Conservation (phyloP, 2,888 invertebrate species). For the Hypomecis punctinalis region DNA sequence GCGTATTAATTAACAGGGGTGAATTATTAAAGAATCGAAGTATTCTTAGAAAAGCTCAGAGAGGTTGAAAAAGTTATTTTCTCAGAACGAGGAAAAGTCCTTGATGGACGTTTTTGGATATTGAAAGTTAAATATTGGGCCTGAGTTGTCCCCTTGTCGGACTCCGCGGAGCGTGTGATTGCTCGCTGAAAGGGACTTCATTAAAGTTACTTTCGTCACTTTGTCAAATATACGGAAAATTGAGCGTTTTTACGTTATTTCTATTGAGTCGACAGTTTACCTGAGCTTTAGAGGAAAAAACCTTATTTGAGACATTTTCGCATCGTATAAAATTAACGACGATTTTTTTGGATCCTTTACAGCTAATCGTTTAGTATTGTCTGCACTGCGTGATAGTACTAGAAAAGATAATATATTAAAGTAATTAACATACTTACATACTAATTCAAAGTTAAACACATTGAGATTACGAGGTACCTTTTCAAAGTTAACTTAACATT, state of each 20-base stretch:
- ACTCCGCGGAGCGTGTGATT: slow-evolving; percentile 31
- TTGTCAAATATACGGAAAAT: slow-evolving; percentile 8
- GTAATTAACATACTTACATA: too few relatives aligned
- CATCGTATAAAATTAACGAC: background rate
- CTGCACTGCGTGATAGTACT: too few relatives aligned
- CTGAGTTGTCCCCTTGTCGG: slow-evolving; percentile 8
- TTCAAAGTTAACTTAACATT: too few relatives aligned
- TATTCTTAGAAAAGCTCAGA: slow-evolving; percentile 18
- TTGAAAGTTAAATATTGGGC: slow-evolving; percentile 41
- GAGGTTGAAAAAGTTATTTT: slow-evolving; percentile 12
- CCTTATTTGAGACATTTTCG: background rate
- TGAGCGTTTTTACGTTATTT: slow-evolving; percentile 9
- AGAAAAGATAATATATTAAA: too few relatives aligned
- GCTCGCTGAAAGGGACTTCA: slow-evolving; percentile 12
- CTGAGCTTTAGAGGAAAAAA: background rate
- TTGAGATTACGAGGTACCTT: too few relatives aligned
- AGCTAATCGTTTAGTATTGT: too few relatives aligned
- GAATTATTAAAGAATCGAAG: slow-evolving; percentile 29
- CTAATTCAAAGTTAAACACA: too few relatives aligned
- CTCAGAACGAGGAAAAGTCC: slow-evolving; percentile 19
- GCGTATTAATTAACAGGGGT: slow-evolving; percentile 26
- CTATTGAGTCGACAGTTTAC: background rate
- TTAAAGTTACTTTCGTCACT: slow-evolving; percentile 12
- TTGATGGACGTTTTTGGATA: slow-evolving; percentile 37
- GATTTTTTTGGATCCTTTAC: too few relatives aligned